These are phyloP conservation scores for Premnoplex brunnescens DNA, from an alignment of 2,797 vertebrate genomes.

Conservation along the genomic window DNA sequence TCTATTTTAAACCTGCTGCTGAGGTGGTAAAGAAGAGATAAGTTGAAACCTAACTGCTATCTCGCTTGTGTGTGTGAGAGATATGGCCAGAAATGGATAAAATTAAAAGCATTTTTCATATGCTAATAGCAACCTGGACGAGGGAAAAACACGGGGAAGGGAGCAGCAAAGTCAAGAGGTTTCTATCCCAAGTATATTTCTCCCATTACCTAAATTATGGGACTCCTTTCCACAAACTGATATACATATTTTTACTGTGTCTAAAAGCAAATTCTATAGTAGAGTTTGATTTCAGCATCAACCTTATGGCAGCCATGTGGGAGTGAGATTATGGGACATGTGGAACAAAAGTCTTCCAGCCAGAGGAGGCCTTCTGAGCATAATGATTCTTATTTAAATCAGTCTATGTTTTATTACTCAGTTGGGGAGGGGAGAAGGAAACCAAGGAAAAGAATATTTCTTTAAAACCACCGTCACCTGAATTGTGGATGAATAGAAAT, in stretches of 20 bases:
- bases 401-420: slow-evolving; percentile 72
- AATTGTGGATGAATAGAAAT: slow-evolving; percentile 56
- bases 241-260: slow-evolving; percentile 26
- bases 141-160: not conserved
- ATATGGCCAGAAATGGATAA: slow-evolving; percentile 66
- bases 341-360: slow-evolving; percentile 69
- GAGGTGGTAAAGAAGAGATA: slow-evolving; percentile 77
- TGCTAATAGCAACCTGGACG: slow-evolving; percentile 58
- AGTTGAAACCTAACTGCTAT: slow-evolving; percentile 62
- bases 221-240: slow-evolving; percentile 12
- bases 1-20: slow-evolving; percentile 76
- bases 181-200: slow-evolving; percentile 43
- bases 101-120: slow-evolving; percentile 75
- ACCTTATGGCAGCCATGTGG: slow-evolving; percentile 58
- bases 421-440: slow-evolving; percentile 58
- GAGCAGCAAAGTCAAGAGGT: slow-evolving; percentile 51
- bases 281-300: slow-evolving; percentile 63
- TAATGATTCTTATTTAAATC: slow-evolving; percentile 74
- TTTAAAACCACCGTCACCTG: slow-evolving; percentile 56
- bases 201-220: slow-evolving; percentile 49
- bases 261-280: slow-evolving; percentile 48
- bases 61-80: slow-evolving; percentile 56
- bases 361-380: slow-evolving; percentile 70
- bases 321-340: slow-evolving; percentile 66
- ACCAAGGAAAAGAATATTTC: slow-evolving; percentile 36